phyloP scores from a whole-genome alignment of 2,113 vertebrate species.

The Anarhynchus alexandrinus region DNA sequence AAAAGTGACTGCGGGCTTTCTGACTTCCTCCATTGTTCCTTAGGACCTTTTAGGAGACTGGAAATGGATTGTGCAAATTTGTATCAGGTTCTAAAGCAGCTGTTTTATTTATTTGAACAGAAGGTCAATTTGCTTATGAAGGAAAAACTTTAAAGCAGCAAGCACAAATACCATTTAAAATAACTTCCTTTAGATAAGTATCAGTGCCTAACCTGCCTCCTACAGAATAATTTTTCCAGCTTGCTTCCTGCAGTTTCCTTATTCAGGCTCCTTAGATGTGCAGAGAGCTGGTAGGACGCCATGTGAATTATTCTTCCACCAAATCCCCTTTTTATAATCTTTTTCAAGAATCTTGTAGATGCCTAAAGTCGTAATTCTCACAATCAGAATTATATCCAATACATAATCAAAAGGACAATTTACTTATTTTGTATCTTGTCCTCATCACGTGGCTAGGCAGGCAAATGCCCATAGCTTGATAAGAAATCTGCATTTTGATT shows the following conservation, averaged over 20 bases:
- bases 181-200: conserved; percentile 41
- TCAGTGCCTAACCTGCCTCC: not conserved
- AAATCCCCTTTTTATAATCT: not conserved
- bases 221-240: not conserved
- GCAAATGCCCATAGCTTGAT: not conserved
- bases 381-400: not conserved
- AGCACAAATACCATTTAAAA: not conserved
- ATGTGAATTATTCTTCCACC: not conserved
- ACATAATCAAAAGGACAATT: not conserved
- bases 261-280: not conserved
- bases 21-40: not conserved
- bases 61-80: not conserved
- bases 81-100: not conserved
- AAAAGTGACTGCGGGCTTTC: not conserved
- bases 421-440: not conserved
- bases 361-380: not conserved
- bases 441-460: rapidly evolving
- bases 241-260: not conserved
- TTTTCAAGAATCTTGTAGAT: not conserved
- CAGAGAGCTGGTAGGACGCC: not conserved
- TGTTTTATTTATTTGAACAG: conserved; percentile 47
- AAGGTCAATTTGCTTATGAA: conserved; percentile 27
- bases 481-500: not conserved
- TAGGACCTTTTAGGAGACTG: not conserved
- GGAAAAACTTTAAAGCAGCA: conserved; percentile 24